Evolutionary conservation across 2,888 invertebrate genomes (phyloP), one percentile per base, ranked within the genome.

Genomic region (Chrysotoxum bicinctum): DNA sequence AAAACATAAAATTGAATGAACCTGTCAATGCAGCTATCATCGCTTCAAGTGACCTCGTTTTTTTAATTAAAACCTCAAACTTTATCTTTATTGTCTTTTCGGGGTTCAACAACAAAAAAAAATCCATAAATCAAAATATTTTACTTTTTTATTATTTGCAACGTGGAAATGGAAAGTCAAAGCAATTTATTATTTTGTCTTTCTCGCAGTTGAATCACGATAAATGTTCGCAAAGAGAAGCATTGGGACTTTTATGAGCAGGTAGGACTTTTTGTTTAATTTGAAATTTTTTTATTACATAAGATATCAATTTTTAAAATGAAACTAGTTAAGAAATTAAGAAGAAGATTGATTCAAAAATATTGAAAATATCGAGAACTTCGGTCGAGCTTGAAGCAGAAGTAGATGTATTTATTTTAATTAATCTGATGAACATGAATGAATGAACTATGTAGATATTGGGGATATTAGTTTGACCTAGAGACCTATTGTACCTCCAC

Each of bases 11-110:
- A 52, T 40, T 7, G 7, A 50, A 30, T 58, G n/a, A 45, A 54
- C 45, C 32, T 23, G 58, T 52, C 62, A 30, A 32, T 54, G 54
- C 54, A 30, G 37, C 50, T 50, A 50, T 32, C 73, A 62, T 32
- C 54, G 30, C 40, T 52, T 52, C 5, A 50, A 73, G 14, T 64
- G 26, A 50, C 62, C 52, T 43, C 14, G 14, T 64, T 30, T 54
- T 30, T 54, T 30, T 6, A 40, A 62, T 54, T 52, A 14, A 30
- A 40, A 35, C 40, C 26, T 10, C 62, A 64, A 74, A 45, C 73
- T 26, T 40, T 64, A 16, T 50, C 35, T 16, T 48, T 45, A 26
- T 45, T 64, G 30, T 30, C 58, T 58, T 58, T 37, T 37, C 9
- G 3, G 1, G 32, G 21, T 14, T 26, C 1, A 14, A 23, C 7